phyloP scores from a whole-genome alignment of 2,888 invertebrate species.

The Nematopogon swammerdamellus region DNA sequence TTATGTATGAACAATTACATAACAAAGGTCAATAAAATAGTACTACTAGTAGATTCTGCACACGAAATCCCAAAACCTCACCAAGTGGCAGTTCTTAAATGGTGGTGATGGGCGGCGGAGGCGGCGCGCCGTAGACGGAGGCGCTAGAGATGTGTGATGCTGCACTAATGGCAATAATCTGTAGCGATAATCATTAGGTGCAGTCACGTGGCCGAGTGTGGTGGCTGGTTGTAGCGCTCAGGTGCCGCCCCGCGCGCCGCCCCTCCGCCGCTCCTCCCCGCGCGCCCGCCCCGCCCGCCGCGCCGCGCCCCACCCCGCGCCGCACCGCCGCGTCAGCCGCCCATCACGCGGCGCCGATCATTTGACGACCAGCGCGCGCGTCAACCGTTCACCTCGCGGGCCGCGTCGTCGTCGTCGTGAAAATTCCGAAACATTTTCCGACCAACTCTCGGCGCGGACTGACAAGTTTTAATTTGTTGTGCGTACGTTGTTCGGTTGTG shows the following conservation, averaged over 20 bases:
- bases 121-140: no score
- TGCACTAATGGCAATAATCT: slow-evolving; percentile 1
- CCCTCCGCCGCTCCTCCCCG: slow-evolving; percentile 12
- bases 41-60: no score
- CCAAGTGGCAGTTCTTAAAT: no score
- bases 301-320: slow-evolving; percentile 27
- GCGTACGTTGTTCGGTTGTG: slow-evolving; percentile 25
- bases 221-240: slow-evolving; percentile 9
- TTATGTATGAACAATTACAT: no score
- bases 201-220: slow-evolving; percentile 19
- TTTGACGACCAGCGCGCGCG: slow-evolving; percentile 23
- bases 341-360: slow-evolving; percentile 25
- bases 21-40: no score
- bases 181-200: slow-evolving; percentile 2
- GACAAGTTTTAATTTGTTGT: not conserved
- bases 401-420: slow-evolving; percentile 17
- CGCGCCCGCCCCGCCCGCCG: slow-evolving; percentile 36
- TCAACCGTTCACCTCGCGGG: slow-evolving; percentile 21
- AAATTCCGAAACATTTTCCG: not conserved
- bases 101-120: no score
- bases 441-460: not conserved
- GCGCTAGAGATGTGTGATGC: not conserved
- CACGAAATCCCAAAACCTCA: no score
- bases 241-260: slow-evolving; percentile 16
- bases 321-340: slow-evolving; percentile 26